These are phyloP conservation scores for Xestoiulus laeticollis DNA, from an alignment of 2,888 invertebrate species.

Conservation along the genomic window DNA sequence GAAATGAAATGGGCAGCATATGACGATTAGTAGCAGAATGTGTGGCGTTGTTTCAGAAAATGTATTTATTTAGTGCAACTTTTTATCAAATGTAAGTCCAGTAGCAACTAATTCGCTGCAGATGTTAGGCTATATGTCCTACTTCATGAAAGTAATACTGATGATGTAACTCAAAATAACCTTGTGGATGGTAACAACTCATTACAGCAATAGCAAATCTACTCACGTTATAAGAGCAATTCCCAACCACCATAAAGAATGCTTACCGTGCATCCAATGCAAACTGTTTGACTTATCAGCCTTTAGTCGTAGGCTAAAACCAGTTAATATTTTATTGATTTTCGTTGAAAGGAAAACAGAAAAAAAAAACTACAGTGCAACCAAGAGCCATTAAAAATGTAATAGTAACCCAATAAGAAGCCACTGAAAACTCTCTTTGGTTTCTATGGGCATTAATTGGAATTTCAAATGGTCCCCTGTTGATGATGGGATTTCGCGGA, in stretches of 20 bases:
- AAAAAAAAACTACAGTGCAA: background rate
- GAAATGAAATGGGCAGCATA: no score
- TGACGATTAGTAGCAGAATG: no score
- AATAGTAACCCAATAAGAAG: background rate
- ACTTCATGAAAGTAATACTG: background rate
- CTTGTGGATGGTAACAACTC: background rate
- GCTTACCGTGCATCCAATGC: background rate
- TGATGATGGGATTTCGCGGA: background rate
- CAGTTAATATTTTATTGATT: background rate
- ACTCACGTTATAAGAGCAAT: constrained; percentile 1
- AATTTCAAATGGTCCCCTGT: constrained; percentile 30
- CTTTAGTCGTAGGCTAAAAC: background rate
- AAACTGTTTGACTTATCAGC: background rate
- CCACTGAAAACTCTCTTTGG: background rate
- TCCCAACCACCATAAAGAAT: background rate
- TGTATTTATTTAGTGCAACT: no score
- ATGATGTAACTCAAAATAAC: background rate
- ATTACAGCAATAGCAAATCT: background rate
- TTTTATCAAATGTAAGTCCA: background rate
- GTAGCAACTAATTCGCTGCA: background rate
- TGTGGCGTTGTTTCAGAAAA: no score
- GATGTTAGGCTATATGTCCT: background rate
- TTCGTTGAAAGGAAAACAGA: background rate
- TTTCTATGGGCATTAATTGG: background rate
- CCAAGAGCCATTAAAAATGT: background rate